These are phyloP conservation scores for Haemorhous mexicanus DNA, from an alignment of 2,113 vertebrate genomes.

Conservation along the genomic window DNA sequence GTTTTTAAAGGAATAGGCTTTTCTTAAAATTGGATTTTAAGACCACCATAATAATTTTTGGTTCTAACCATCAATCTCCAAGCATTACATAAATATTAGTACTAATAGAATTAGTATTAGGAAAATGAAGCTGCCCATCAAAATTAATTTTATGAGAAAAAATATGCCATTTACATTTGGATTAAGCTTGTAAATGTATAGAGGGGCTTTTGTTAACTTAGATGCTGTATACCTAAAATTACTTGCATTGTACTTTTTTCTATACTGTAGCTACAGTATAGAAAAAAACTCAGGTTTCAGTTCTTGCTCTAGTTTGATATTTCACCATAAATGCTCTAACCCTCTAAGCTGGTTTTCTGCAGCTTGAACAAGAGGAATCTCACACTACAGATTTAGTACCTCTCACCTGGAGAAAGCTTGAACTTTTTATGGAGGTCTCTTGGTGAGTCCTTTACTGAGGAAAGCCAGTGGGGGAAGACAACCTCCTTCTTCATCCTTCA, in stretches of 20 bases:
- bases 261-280: not conserved
- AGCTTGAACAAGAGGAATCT: not conserved
- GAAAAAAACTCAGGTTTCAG: not conserved
- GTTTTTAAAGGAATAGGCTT: not conserved
- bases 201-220: not conserved
- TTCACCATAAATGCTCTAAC: not conserved
- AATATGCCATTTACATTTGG: not conserved
- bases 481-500: not conserved
- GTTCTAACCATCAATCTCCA: not conserved
- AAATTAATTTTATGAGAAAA: not conserved
- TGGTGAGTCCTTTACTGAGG: not conserved
- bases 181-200: not conserved
- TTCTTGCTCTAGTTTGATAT: not conserved
- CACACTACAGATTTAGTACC: not conserved
- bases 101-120: not conserved
- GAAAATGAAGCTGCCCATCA: not conserved
- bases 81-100: not conserved
- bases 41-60: not conserved
- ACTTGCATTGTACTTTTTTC: not conserved
- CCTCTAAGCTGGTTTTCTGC: not conserved
- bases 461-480: not conserved
- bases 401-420: not conserved
- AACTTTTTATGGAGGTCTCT: not conserved
- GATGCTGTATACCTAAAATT: not conserved
- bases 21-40: conserved; percentile 23